Percentiles rank a stretch among this genome's conserved stretches.
These are phyloP conservation scores for Ctenomys sociabilis DNA, from an alignment of 2,113 vertebrate genomes.

Conservation along the genomic window DNA sequence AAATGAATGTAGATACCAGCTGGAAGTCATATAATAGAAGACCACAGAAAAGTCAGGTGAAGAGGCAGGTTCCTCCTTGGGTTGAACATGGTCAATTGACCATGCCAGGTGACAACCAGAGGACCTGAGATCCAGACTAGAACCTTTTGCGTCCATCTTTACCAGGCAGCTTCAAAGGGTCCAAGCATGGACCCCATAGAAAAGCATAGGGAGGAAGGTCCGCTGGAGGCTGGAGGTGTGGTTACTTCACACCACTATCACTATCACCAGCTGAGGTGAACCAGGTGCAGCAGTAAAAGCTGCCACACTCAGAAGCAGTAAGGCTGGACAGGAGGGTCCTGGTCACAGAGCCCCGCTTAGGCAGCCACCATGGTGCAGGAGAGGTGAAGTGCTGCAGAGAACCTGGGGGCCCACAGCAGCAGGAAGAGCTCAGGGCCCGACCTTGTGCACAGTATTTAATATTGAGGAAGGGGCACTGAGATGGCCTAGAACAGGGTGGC, in stretches of 20 bases:
- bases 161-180: not conserved
- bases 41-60: not conserved
- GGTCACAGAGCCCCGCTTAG: not conserved
- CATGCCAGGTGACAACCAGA: not conserved
- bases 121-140: not conserved
- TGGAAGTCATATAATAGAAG: not conserved
- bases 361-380: not conserved
- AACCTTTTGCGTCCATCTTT: not conserved
- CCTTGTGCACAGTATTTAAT: not conserved
- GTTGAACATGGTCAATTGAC: not conserved
- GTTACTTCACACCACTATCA: not conserved
- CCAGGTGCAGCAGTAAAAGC: not conserved
- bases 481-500: not conserved
- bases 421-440: not conserved
- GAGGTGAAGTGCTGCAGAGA: not conserved
- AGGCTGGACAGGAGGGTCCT: not conserved
- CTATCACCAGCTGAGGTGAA: not conserved
- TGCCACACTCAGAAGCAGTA: not conserved
- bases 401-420: not conserved
- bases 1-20: not conserved
- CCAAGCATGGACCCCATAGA: not conserved
- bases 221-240: not conserved
- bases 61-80: not conserved
- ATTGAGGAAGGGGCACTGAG: not conserved
- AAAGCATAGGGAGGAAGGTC: not conserved